These are phyloP conservation scores for Dicerorhinus sumatrensis DNA, from an alignment of 2,113 vertebrate genomes.

Conservation along the genomic window DNA sequence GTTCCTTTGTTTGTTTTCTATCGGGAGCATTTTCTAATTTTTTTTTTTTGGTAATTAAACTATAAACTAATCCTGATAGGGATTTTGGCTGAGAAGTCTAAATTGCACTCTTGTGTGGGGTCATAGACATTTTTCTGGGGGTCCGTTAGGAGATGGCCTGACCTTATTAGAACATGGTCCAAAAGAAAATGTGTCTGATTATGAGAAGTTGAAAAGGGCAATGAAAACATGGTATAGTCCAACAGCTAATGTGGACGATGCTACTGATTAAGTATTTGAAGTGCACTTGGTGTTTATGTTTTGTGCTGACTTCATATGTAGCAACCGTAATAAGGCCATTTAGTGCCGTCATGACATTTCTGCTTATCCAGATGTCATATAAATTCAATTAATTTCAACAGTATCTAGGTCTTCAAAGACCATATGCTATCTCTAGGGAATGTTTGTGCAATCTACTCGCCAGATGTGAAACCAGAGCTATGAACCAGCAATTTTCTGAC, in stretches of 20 bases:
- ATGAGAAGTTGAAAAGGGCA: not conserved
- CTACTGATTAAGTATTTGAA: not conserved
- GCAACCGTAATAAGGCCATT: not conserved
- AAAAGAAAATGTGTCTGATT: not conserved
- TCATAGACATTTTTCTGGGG: not conserved
- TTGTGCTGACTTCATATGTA: not conserved
- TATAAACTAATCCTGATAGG: not conserved
- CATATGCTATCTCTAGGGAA: slow-evolving; percentile 67
- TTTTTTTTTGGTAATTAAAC: not conserved
- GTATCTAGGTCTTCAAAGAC: slow-evolving; percentile 54
- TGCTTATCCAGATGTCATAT: slow-evolving; percentile 65
- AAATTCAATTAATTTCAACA: slow-evolving; percentile 71
- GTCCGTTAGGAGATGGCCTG: not conserved
- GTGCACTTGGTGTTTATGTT: not conserved
- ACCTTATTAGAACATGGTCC: not conserved
- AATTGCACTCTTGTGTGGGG: not conserved
- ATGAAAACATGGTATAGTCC: not conserved
- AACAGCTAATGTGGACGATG: not conserved
- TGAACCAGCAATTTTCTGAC: not conserved
- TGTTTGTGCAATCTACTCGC: not conserved
- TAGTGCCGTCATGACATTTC: slow-evolving; percentile 51
- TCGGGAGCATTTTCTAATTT: not conserved
- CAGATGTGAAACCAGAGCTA: slow-evolving; percentile 64
- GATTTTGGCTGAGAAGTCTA: not conserved
- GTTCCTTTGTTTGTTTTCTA: not conserved